A percentile compares a stretch with the other conserved stretches of the same genome.
These are phyloP conservation scores for Empis stercorea DNA, from an alignment of 2,888 invertebrate species.

Conservation along the genomic window DNA sequence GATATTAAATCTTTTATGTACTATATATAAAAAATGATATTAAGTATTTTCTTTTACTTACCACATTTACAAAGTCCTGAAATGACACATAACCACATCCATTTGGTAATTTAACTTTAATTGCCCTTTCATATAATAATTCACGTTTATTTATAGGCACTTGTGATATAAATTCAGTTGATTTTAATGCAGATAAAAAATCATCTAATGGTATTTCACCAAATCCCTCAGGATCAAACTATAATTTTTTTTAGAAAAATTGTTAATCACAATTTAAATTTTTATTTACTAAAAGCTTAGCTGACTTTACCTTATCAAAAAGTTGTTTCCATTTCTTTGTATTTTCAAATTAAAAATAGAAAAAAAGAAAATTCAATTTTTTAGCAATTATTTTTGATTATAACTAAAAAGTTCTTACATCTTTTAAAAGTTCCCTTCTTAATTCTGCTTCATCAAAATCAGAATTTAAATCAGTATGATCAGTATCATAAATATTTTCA, in stretches of 20 bases:
- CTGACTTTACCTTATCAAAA: conserved; percentile 78
- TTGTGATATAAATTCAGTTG: conserved; percentile 63
- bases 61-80: conserved; percentile 90
- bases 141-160: conserved; percentile 64
- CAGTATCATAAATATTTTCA: conserved; percentile 60
- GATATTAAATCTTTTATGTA: too few relatives aligned
- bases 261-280: not conserved
- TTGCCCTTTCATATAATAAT: conserved; percentile 58
- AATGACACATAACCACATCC: conserved; percentile 66
- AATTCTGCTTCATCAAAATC: conserved; percentile 69
- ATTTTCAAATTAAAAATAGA: conserved; percentile 23
- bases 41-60: conserved; percentile 42
- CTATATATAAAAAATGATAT: too few relatives aligned
- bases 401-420: too few relatives aligned
- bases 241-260: not conserved
- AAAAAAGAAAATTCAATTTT: conserved; percentile 5
- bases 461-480: conserved; percentile 68
- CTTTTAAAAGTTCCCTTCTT: conserved; percentile 61
- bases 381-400: conserved; percentile 14
- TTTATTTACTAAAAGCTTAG: too few relatives aligned
- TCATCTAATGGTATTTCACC: conserved; percentile 84
- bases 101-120: conserved; percentile 45
- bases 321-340: conserved; percentile 82
- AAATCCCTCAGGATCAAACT: conserved; percentile 88
- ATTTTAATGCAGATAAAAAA: conserved; percentile 62